Base-by-base conservation (phyloP, 2,888 invertebrate species). In the Teleogryllus oceanicus region DNA sequence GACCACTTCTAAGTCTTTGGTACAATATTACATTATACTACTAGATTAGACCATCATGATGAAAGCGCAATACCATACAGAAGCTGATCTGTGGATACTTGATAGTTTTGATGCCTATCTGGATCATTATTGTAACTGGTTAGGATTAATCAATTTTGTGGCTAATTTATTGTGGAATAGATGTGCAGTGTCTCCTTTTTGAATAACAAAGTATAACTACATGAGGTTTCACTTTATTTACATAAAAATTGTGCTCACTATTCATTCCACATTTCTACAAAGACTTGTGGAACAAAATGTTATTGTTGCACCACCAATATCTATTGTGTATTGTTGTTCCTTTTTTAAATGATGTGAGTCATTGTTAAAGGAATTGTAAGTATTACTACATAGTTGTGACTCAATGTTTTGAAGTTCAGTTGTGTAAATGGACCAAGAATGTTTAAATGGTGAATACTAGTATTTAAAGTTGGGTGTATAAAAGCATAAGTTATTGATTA, bases 391-490 rank as follows among this genome's bases (percentile, higher is more conserved):
- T 77, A 18, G 49, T 77, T 49, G 77, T 75, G 24, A 75, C 20
- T 75, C 62, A 62, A n/a, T 80, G 80, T 78, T 80, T 74, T 79
- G 79, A 78, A 78, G 18, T 78, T 20, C 78, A 74, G 74, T 78
- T 49, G 62, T 62, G 62, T 62, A 62, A 62, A 62, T 62, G 62
- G 62, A 62, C 62, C 13, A n/a, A 62, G 62, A 62, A 62, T 62
- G n/a, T 62, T 62, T 62, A 62, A 62, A 62, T 62, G 62, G 62
- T 62, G 62, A 62, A 62, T 62, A 62, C 62, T 62, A 18, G 62
- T 62, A 62, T 62, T 62, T 62, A 62, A 62, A 62, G 62, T 62
- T 62, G 62, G 62, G 62, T 62, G 62, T 62, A 62, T 62, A 62
- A 62, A 62, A 62, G 62, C 62, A 62, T 62, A 18, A 62, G 62